Evolutionary conservation across 2,888 invertebrate genomes (phyloP).

Genomic region (Silvanus unidentatus): DNA sequence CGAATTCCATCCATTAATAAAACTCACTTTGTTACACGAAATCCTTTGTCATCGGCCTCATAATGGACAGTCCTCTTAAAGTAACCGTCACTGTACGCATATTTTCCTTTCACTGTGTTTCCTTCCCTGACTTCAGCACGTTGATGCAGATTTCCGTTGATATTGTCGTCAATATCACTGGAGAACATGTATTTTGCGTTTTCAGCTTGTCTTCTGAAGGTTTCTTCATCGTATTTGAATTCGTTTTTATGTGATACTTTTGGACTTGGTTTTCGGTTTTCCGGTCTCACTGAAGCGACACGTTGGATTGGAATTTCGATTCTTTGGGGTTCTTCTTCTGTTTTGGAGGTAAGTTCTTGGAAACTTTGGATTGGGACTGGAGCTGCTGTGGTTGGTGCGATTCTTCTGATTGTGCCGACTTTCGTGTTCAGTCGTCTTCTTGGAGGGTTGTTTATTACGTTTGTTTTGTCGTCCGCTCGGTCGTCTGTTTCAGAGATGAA

Average conservation of each 20-base stretch:
- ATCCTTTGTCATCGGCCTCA: constrained; percentile 55
- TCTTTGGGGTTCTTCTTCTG: not conserved
- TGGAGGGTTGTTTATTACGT: not conserved
- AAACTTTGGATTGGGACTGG: not conserved
- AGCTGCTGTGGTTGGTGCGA: not conserved
- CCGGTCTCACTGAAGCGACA: too few species aligned
- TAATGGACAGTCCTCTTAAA: constrained; percentile 51
- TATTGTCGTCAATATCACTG: constrained; percentile 42
- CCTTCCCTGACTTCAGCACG: constrained; percentile 45
- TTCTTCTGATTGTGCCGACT: not conserved
- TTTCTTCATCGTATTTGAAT: constrained; percentile 11
- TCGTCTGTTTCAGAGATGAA: not conserved
- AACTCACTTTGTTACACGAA: constrained; percentile 49
- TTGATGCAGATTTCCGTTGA: constrained; percentile 40
- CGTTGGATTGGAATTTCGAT: not conserved
- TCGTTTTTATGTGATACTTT: not conserved
- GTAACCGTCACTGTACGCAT: constrained; percentile 55
- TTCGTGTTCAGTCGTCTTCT: constrained; percentile 1
- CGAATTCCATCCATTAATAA: not conserved
- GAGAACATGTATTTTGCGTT: constrained; percentile 45
- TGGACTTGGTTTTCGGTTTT: not conserved
- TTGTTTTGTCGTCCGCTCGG: not conserved
- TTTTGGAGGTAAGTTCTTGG: not conserved
- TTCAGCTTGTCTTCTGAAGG: constrained; percentile 21
- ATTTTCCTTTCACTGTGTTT: constrained; percentile 46